Conservation (phyloP, 2,888 invertebrate species). For the Tinea pellionella region DNA sequence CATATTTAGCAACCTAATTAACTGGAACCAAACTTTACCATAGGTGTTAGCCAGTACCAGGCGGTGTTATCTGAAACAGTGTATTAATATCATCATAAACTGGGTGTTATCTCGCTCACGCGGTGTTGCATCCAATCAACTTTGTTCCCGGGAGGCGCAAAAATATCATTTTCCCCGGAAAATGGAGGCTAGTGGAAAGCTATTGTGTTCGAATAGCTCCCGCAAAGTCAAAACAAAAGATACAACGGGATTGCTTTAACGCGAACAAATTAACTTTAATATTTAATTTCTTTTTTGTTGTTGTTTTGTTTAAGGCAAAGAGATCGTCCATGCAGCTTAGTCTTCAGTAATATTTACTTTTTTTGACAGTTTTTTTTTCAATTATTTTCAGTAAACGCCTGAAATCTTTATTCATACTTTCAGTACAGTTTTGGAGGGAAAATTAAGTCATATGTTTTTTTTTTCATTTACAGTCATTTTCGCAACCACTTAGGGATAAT, state of each 20-base stretch:
- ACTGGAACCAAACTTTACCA: too few relatives aligned
- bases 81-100: slow-evolving; percentile 26
- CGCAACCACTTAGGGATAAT: too few relatives aligned
- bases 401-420: too few relatives aligned
- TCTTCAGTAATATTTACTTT: too few relatives aligned
- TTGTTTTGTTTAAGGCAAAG: not conserved
- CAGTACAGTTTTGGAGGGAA: too few relatives aligned
- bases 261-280: not conserved
- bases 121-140: slow-evolving; percentile 42
- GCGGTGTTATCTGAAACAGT: slow-evolving; percentile 1
- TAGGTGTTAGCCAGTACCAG: too few relatives aligned
- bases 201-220: slow-evolving; percentile 16
- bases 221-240: slow-evolving; percentile 16
- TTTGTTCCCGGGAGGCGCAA: slow-evolving; percentile 34
- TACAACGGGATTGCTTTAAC: not conserved
- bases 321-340: too few relatives aligned
- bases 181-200: slow-evolving; percentile 24
- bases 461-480: too few relatives aligned
- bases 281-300: not conserved
- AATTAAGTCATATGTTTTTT: too few relatives aligned
- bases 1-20: too few relatives aligned
- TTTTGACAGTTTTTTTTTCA: too few relatives aligned
- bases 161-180: slow-evolving; percentile 24
- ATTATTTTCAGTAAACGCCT: too few relatives aligned
- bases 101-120: slow-evolving; percentile 30